Evolutionary conservation across 2,888 invertebrate genomes (phyloP).

Genomic region (Amphipoea lucens): DNA sequence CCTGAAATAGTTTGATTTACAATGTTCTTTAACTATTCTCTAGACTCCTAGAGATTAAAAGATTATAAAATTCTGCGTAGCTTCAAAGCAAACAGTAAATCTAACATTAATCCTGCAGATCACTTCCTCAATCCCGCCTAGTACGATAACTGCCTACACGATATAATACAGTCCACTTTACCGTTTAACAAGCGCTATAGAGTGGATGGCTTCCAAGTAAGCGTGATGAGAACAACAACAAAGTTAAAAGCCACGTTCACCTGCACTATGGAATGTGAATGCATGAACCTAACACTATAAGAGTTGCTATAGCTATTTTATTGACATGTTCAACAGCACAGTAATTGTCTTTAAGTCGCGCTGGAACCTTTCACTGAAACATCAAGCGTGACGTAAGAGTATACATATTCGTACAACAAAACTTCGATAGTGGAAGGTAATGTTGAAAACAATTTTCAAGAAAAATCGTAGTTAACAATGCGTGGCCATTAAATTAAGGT

Average conservation of each 20-base stretch:
- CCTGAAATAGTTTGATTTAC: not conserved
- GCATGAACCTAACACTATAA: constrained; percentile 42
- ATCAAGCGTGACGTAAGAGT: constrained; percentile 54
- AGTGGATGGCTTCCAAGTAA: constrained; percentile 52
- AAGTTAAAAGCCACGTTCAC: constrained; percentile 55
- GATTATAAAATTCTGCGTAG: constrained; percentile 12
- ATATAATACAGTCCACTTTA: constrained; percentile 44
- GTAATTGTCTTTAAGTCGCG: constrained; percentile 22
- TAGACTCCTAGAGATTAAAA: not conserved
- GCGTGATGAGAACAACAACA: constrained; percentile 56
- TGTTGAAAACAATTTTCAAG: constrained; percentile 59
- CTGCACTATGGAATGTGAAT: constrained; percentile 52
- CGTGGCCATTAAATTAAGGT: constrained; percentile 71
- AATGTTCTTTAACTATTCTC: not conserved
- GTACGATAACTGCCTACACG: constrained; percentile 24
- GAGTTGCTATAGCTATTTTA: constrained; percentile 36
- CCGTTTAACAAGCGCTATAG: constrained; percentile 40
- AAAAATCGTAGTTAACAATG: constrained; percentile 73
- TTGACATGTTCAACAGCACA: constrained; percentile 27
- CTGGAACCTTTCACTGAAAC: constrained; percentile 70
- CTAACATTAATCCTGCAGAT: constrained; percentile 44
- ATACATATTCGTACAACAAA: constrained; percentile 30
- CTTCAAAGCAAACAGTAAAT: constrained; percentile 18
- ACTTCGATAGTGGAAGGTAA: constrained; percentile 43
- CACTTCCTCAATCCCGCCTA: constrained; percentile 42